Evolutionary conservation across 2,797 vertebrate genomes (phyloP).

Genomic region (Odontamblyopus lacepedii): DNA sequence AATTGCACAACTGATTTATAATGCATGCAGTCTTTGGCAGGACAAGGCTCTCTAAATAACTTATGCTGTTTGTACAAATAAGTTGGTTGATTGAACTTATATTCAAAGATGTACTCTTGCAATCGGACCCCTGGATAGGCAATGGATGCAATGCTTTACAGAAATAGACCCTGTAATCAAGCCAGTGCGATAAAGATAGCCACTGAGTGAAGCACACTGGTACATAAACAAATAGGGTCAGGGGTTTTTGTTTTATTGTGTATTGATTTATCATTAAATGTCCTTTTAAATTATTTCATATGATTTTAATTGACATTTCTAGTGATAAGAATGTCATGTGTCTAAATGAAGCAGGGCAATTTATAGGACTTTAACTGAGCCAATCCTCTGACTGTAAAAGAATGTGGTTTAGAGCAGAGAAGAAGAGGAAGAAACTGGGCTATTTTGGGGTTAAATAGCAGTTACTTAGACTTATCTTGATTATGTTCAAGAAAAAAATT

Average conservation of each 20-base stretch:
- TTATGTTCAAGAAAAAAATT: too few relatives aligned
- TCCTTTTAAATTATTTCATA: not conserved
- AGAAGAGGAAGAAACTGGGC: too few relatives aligned
- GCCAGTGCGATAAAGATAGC: conserved; percentile 2
- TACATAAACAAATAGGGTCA: not conserved
- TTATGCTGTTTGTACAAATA: conserved; percentile 13
- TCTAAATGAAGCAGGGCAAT: too few relatives aligned
- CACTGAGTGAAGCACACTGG: not conserved
- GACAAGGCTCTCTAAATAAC: conserved; percentile 11
- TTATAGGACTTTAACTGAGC: too few relatives aligned
- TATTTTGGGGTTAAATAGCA: too few relatives aligned
- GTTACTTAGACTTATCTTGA: too few relatives aligned
- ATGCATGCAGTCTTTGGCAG: conserved; percentile 23
- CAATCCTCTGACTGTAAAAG: too few relatives aligned
- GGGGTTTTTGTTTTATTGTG: not conserved
- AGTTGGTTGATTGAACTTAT: conserved; percentile 2
- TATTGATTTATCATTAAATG: not conserved
- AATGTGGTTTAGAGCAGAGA: too few relatives aligned
- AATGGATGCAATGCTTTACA: conserved; percentile 2
- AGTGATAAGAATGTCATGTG: too few relatives aligned
- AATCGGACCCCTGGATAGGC: not conserved
- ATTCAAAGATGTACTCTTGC: conserved; percentile 11
- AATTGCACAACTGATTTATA: conserved; percentile 43
- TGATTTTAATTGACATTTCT: too few relatives aligned
- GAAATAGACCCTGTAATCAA: conserved; percentile 6